These are phyloP conservation scores for Seriola dumerili DNA, from an alignment of 2,113 vertebrate genomes.

Conservation along the genomic window DNA sequence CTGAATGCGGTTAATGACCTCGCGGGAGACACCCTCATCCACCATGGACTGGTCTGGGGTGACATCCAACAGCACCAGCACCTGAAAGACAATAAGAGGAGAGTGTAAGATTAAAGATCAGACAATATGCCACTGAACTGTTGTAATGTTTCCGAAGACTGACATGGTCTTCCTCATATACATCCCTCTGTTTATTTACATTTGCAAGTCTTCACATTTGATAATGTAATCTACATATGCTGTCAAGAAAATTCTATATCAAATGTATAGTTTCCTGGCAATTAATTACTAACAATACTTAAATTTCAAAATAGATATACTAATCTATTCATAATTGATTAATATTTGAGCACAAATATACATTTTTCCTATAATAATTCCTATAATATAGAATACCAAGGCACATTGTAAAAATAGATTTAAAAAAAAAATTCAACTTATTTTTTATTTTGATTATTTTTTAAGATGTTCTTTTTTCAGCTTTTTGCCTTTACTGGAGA, in stretches of 20 bases:
- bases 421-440: too few species aligned
- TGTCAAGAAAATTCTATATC: background rate
- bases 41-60: slow-evolving; percentile 96
- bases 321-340: too few species aligned
- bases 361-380: too few species aligned
- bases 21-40: slow-evolving; percentile 95
- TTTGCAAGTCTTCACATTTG: too few species aligned
- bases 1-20: slow-evolving; percentile 98
- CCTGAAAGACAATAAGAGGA: slow-evolving; percentile 77
- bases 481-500: background rate
- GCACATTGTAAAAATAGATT: too few species aligned
- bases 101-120: background rate
- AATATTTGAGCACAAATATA: background rate
- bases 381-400: too few species aligned
- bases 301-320: background rate
- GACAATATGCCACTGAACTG: background rate
- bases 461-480: background rate
- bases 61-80: slow-evolving; percentile 92
- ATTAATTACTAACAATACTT: background rate
- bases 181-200: background rate
- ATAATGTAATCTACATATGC: background rate
- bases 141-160: background rate
- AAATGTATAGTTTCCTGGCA: background rate
- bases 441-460: background rate
- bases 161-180: background rate